These are phyloP conservation scores for Trachelus troglodyta DNA, from an alignment of 2,888 invertebrate genomes.

Conservation along the genomic window DNA sequence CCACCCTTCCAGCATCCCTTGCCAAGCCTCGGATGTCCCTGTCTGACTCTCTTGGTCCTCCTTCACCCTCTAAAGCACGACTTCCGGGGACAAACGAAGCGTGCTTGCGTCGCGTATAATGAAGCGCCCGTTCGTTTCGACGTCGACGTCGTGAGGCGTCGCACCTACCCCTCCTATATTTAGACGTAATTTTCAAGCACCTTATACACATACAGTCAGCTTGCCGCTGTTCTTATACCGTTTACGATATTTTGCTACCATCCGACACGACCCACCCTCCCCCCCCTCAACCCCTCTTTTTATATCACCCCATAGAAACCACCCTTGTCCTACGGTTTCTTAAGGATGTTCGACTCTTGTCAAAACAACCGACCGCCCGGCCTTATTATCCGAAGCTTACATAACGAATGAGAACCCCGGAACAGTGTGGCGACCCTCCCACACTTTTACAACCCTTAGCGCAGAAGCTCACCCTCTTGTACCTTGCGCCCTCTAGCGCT, in stretches of 20 bases:
- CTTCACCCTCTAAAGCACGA: conserved; percentile 51
- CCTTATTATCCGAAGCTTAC: neutral
- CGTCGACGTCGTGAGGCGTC: conserved; percentile 27
- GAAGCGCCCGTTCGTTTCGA: conserved; percentile 52
- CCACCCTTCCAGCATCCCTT: neutral
- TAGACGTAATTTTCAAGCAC: conserved; percentile 20
- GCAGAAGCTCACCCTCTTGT: too few species aligned
- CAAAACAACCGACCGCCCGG: conserved; percentile 13
- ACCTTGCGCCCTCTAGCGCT: too few species aligned
- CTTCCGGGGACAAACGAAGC: conserved; percentile 66
- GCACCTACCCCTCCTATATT: conserved; percentile 17
- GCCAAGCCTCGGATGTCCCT: too few species aligned
- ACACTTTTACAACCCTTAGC: too few species aligned
- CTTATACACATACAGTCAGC: too few species aligned
- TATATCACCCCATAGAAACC: too few species aligned
- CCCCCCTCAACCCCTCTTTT: too few species aligned
- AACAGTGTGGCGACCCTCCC: too few species aligned
- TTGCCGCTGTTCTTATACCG: too few species aligned
- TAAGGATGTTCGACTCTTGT: conserved; percentile 18
- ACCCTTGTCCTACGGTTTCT: too few species aligned
- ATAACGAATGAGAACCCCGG: neutral
- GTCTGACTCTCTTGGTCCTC: neutral
- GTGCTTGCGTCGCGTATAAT: conserved; percentile 64
- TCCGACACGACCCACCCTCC: too few species aligned
- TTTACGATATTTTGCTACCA: too few species aligned